Evolutionary conservation across 2,113 vertebrate genomes (phyloP), one percentile per base, ranked within the genome.

Genomic region (Chionodraco myersi): DNA sequence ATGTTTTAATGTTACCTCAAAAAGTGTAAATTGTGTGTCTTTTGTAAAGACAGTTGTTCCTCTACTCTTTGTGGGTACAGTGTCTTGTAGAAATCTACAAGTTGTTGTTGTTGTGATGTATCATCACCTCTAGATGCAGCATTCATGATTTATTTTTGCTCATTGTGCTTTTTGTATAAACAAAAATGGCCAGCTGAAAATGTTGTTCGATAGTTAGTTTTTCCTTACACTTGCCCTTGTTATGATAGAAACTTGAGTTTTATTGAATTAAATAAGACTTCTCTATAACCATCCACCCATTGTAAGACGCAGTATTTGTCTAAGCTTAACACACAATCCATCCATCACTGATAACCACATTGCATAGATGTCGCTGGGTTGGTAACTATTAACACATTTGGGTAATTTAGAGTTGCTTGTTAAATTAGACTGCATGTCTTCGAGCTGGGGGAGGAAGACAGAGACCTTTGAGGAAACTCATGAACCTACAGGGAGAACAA

Each of bases 61-160:
- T 65, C 23, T 57, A 56, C 45, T 80, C 26, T 23, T 16, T 80
- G 16, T 80, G 77, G 74, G 75, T 75, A 65, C 57, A 54, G 11
- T 76, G 44, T 86, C 48, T 70, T 66, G 77, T 53, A 75, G 23
- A 75, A 23, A 16, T 64, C 16, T 78, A 26, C 47, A 56, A 58
- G 51, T 53, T 72, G 16, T 47, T 74, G 30, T 72, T 87, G 68
- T 80, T 86, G 69, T 86, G 80, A 78, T 80, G 80, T 10, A 75
- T 82, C 75, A 72, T 85, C 75, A 85, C 70, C 18, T 76, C 23
- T 53, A 71, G 16, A 10, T 45, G 47, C 3, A 60, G 56, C 4
- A 59, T 30, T 30, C 26, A 3, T 30, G 26, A 30, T 4, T 59
- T n/a, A 10, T 66, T 53, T 72, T 49, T 54, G 23, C 51, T 36